Conservation (phyloP, 1,140 invertebrate species). For the Drosophila repletoides region DNA sequence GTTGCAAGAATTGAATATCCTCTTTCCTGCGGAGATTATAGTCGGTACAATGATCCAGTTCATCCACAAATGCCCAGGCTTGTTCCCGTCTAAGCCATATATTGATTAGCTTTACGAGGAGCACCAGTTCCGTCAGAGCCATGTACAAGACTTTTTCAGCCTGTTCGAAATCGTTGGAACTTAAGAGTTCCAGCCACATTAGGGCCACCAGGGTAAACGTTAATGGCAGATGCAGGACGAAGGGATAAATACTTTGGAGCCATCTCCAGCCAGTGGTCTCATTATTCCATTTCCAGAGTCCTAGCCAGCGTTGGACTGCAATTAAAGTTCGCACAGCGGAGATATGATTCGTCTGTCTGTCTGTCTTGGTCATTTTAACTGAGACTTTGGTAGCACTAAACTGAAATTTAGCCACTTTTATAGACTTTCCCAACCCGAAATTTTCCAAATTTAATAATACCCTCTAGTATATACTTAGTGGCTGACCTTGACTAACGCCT, state of each 20-base stretch:
- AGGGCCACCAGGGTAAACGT: slow-evolving; percentile 56
- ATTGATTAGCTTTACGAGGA: slow-evolving; percentile 61
- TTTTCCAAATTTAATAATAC: slow-evolving; percentile 13
- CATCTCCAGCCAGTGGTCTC: background rate
- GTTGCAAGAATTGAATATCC: slow-evolving; percentile 41
- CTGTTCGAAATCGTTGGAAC: slow-evolving; percentile 48
- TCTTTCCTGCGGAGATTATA: too few species aligned
- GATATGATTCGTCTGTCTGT: slow-evolving; percentile 35
- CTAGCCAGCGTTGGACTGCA: slow-evolving; percentile 34
- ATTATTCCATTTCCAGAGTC: slow-evolving; percentile 45
- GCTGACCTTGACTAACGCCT: too few species aligned
- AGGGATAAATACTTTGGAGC: slow-evolving; percentile 30
- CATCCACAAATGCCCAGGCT: slow-evolving; percentile 29
- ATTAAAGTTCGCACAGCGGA: slow-evolving; percentile 23
- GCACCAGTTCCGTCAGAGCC: slow-evolving; percentile 57
- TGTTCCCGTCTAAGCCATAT: slow-evolving; percentile 46
- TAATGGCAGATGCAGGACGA: slow-evolving; percentile 56
- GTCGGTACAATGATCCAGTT: slow-evolving; percentile 27
- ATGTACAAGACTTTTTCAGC: slow-evolving; percentile 64
- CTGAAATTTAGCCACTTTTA: slow-evolving; percentile 37
- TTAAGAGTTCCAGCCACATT: slow-evolving; percentile 63
- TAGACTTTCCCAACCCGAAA: slow-evolving; percentile 19
- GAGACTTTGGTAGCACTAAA: background rate
- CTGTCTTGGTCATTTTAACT: slow-evolving; percentile 29
- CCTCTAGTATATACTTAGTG: background rate